phyloP scores from a whole-genome alignment of 2,888 invertebrate genomes.

The Seira musarum region DNA sequence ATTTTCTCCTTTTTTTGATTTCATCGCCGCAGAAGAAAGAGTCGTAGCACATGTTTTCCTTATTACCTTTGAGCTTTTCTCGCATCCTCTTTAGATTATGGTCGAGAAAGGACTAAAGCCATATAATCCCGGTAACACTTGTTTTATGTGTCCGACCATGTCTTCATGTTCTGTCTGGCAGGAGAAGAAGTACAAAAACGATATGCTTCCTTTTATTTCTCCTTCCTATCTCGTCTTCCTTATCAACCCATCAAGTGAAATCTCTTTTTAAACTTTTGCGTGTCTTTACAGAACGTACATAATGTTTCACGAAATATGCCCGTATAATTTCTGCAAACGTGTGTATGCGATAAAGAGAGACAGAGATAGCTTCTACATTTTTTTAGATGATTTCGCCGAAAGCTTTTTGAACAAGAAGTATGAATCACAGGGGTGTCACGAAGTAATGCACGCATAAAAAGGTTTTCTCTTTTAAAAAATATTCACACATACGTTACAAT shows the following conservation, averaged over 20 bases:
- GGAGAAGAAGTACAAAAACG: not conserved
- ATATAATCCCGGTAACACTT: constrained; percentile 59
- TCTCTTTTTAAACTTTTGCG: not conserved
- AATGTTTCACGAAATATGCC: too few species aligned
- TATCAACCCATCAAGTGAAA: not conserved
- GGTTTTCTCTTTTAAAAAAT: not conserved
- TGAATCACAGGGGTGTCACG: constrained; percentile 4
- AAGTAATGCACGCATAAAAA: not conserved
- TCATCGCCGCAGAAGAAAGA: not conserved
- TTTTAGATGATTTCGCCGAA: not conserved
- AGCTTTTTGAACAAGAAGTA: not conserved
- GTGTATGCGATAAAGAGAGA: too few species aligned
- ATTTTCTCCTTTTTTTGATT: constrained; percentile 36
- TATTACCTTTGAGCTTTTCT: constrained; percentile 56
- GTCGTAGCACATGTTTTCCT: constrained; percentile 51
- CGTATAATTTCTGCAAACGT: too few species aligned
- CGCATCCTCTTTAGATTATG: constrained; percentile 59
- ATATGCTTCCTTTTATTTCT: constrained; percentile 14
- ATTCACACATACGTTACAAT: constrained; percentile 1
- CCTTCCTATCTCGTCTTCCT: constrained; percentile 40
- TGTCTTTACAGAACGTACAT: not conserved
- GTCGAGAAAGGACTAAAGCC: constrained; percentile 55
- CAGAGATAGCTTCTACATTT: too few species aligned
- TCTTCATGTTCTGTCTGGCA: constrained; percentile 44
- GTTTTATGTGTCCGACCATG: constrained; percentile 58